Base-by-base conservation (phyloP, 1,140 invertebrate genomes). In the Coboldia fuscipes region DNA sequence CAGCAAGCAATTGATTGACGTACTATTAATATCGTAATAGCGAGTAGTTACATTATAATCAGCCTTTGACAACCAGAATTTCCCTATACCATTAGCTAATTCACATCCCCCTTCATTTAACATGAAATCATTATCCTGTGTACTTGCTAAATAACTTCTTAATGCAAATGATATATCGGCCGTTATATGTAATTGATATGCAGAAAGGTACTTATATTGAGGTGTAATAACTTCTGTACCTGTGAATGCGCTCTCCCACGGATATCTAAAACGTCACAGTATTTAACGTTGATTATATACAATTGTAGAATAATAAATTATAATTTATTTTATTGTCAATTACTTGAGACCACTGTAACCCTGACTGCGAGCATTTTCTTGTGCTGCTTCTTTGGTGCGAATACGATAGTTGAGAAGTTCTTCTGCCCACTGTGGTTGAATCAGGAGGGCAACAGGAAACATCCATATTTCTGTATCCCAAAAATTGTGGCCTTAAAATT, bases 201-300 rank as follows among this genome's bases (percentile, higher is more conserved):
- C 46, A 0, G 62, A 60, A 2, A 66, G 52, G 23, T 63, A 60
- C 0, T 61, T 60, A 30, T 62, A 68, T 34, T 62, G 65, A 2
- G 62, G 61, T 43, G 65, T 61, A 1, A 61, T 66, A 16, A 63
- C 62, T 41, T 68, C 65, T 0, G 44, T 43, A 1, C 65, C 65
- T 0, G 63, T 68, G 39, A 54, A 65, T 8, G 63, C 65, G 38
- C 63, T 66, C 42, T 68, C 64, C 65, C 64, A 68, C 5, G 65
- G 65, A 39, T 44, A 55, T 27, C 41, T 43, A n/a, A n/a, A n/a
- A n/a, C n/a, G n/a, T n/a, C n/a, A n/a, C n/a, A n/a, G n/a, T n/a
- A n/a, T n/a, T n/a, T n/a, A n/a, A n/a, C n/a, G n/a, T n/a, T n/a
- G n/a, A n/a, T n/a, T n/a, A n/a, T n/a, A n/a, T n/a, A n/a, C n/a